Evolutionary conservation across 1,140 invertebrate genomes (phyloP), one percentile per base, ranked within the genome.

Genomic region (Argopecten irradians): DNA sequence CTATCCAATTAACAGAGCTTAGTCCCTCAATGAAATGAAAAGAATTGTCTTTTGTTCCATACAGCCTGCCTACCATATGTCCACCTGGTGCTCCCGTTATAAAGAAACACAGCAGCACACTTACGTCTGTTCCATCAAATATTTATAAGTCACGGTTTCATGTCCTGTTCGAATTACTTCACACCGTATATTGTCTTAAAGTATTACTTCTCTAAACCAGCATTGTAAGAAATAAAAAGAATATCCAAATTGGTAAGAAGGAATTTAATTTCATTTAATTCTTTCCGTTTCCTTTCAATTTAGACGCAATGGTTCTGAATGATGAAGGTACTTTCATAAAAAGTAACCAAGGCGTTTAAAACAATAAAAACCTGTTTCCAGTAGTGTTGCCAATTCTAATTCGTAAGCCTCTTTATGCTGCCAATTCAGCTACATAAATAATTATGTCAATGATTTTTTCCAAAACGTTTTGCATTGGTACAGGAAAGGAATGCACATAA

Each of bases 141-240:
- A 71, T 71, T 71, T 71, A 71, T 71, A 71, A 71, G 55, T n/a
- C 55, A n/a, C 28, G 55, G 55, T 71, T 71, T 71, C 55, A 71
- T 71, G 55, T 71, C 55, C 55, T 71, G 55, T 71, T 71, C 22
- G 22, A n/a, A 71, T n/a, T 71, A 71, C 8, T 28, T 28, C 28
- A n/a, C 16, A 71, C 55, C 5, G 55, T 3, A 71, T 71, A 71
- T 71, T 71, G 2, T 71, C 55, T 28, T 5, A 2, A 5, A 3
- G 55, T 71, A 71, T 71, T 71, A 71, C 55, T 28, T 71, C 55
- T 71, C 8, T 1, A 71, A 28, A 5, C 55, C 22, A 28, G n/a
- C 2, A 71, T 5, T 28, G 28, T 28, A 71, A 71, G 55, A 71
- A 71, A 71, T 71, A 71, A 28, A 28, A 28, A 16, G 22, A 7